Conservation (phyloP, 1,140 invertebrate species). For the Amyelois transitella region DNA sequence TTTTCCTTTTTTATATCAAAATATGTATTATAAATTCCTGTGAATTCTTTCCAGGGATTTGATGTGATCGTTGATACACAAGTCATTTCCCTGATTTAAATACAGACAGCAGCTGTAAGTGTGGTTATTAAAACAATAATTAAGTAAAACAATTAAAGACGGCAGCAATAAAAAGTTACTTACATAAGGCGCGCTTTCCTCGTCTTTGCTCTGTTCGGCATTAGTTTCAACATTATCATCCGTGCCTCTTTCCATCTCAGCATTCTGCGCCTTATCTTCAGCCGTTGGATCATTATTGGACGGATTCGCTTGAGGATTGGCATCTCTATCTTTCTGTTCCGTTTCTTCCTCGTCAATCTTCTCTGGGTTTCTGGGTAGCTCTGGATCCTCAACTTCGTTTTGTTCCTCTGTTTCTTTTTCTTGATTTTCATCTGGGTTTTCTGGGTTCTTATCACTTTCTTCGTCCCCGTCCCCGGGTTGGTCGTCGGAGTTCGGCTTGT, state of each 20-base stretch:
- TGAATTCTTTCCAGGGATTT: no score
- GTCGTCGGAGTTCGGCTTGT: conserved; percentile 47
- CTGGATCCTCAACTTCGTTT: conserved; percentile 36
- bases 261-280: conserved; percentile 66
- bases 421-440: conserved; percentile 29
- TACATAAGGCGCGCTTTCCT: conserved; percentile 75
- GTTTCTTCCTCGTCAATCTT: conserved; percentile 73
- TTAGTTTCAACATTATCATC: conserved; percentile 75
- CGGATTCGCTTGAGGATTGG: conserved; percentile 72
- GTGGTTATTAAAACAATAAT: no score
- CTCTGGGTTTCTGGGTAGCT: conserved; percentile 63
- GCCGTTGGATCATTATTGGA: conserved; percentile 76
- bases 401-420: conserved; percentile 46
- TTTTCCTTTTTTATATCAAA: no score
- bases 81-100: no score
- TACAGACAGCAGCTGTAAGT: no score
- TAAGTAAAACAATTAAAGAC: no score
- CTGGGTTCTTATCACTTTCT: conserved; percentile 28
- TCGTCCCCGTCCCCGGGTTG: conserved; percentile 39
- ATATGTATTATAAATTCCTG: no score
- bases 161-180: conserved; percentile 18
- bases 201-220: conserved; percentile 75
- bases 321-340: conserved; percentile 84
- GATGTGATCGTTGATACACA: no score
- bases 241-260: conserved; percentile 58